These are phyloP conservation scores for Sussaba pulchella DNA, from an alignment of 2,888 invertebrate species.

Conservation along the genomic window DNA sequence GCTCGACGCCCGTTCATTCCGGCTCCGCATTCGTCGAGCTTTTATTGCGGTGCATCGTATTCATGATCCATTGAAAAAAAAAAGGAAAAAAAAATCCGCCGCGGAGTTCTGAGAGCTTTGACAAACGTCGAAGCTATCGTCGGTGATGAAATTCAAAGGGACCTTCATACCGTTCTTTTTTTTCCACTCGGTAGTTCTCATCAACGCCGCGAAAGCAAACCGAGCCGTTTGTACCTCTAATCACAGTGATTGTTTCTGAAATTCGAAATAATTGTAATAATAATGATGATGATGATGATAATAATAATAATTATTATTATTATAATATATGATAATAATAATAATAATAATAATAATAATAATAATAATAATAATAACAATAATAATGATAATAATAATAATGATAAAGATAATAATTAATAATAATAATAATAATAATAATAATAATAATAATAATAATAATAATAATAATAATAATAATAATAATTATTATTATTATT, in stretches of 20 bases:
- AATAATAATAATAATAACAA: no score
- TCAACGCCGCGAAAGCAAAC: no score
- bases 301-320: no score
- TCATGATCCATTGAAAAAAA: conserved; percentile 9
- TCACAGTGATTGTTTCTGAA: background rate
- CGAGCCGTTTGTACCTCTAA: background rate
- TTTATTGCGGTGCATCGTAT: conserved; percentile 42
- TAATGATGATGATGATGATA: no score
- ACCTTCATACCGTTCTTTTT: background rate
- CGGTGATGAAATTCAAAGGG: background rate
- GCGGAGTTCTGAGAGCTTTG: conserved; percentile 13
- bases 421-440: no score
- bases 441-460: no score
- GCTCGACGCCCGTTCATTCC: conserved; percentile 20
- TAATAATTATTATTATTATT: no score
- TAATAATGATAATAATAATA: no score
- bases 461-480: no score
- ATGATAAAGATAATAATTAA: no score
- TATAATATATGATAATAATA: no score
- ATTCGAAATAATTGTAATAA: background rate
- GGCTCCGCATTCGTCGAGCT: conserved; percentile 35
- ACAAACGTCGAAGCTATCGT: background rate
- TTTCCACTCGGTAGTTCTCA: background rate
- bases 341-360: no score
- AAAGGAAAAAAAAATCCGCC: background rate